Conservation (phyloP, 2,888 invertebrate species). For the Deilephila elpenor region DNA sequence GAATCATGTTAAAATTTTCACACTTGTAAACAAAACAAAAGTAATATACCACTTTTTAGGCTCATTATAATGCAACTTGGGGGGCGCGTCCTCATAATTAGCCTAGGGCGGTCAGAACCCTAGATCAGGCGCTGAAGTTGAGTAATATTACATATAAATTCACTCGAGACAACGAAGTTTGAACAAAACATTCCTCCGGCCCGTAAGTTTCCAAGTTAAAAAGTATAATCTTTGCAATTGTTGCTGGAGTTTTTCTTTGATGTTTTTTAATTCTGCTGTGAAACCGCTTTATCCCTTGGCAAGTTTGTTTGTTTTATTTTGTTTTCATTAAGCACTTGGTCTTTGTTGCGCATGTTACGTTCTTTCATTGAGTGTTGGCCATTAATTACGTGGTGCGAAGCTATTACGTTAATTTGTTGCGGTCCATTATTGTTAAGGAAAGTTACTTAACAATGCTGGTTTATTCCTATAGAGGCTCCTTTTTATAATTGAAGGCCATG, state of each 20-base stretch:
- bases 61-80: too few relatives aligned
- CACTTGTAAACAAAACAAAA: too few relatives aligned
- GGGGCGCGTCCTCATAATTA: too few relatives aligned
- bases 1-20: too few relatives aligned
- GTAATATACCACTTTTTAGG: too few relatives aligned
- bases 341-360: not conserved
- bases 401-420: slow-evolving; percentile 8
- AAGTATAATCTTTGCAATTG: slow-evolving; percentile 1
- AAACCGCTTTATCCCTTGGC: slow-evolving; percentile 26
- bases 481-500: not conserved
- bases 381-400: slow-evolving; percentile 28
- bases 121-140: too few relatives aligned
- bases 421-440: not conserved
- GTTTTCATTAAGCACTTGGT: slow-evolving; percentile 7
- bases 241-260: slow-evolving; percentile 9
- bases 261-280: slow-evolving; percentile 30
- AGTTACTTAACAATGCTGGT: not conserved
- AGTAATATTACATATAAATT: not conserved
- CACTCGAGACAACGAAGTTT: not conserved
- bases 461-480: not conserved
- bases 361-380: slow-evolving; percentile 7
- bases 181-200: slow-evolving; percentile 1
- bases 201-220: not conserved
- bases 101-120: too few relatives aligned
- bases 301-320: slow-evolving; percentile 36